Evolutionary conservation across 2,888 invertebrate species (phyloP), one percentile per base, ranked within the genome.

Genomic region (Microplitis deprimator): DNA sequence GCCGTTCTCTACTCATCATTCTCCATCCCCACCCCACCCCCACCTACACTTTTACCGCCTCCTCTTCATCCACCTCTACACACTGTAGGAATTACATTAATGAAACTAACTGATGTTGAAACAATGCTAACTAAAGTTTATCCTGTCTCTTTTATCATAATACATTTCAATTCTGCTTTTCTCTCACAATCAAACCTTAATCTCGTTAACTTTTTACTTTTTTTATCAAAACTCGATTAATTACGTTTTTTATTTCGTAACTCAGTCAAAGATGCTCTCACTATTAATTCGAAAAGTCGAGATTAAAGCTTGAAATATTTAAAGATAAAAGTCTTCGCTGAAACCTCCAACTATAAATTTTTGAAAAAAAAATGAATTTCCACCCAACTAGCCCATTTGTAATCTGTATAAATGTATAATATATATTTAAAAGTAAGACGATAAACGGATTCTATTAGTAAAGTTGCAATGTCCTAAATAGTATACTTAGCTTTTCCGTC

Each of bases 21-120:
- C 50, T 50, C 29, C 50, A 50, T 50, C 50, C 5, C 50, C 8
- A 50, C 8, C 50, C 13, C 50, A 50, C 8, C 50, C 13, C 50
- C 50, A 13, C 8, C 50, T 2, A 50, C 50, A 50, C 50, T 50
- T 13, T 13, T 50, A 50, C 50, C 10, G 10, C 41, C 10, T 10
- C 41, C 10, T 10, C 6, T 50, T 8, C 50, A 50, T 13, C 13
- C 4, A 8, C 50, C 50, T 50, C 50, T 50, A 50, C 13, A 50
- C 13, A 50, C 50, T 65, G 83, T 76, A 84, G 81, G 83, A 85
- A 87, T 87, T 86, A 85, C 84, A 84, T 85, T 87, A 85, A 87
- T 86, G 84, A 84, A 86, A 85, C 82, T 83, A 82, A 82, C 83
- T 84, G 85, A 85, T 85, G 80, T 81, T 80, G 76, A 80, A 86